Evolutionary conservation across 2,113 vertebrate genomes (phyloP), one percentile per base, ranked within the genome.

Genomic region (Cheirogaleus medius): DNA sequence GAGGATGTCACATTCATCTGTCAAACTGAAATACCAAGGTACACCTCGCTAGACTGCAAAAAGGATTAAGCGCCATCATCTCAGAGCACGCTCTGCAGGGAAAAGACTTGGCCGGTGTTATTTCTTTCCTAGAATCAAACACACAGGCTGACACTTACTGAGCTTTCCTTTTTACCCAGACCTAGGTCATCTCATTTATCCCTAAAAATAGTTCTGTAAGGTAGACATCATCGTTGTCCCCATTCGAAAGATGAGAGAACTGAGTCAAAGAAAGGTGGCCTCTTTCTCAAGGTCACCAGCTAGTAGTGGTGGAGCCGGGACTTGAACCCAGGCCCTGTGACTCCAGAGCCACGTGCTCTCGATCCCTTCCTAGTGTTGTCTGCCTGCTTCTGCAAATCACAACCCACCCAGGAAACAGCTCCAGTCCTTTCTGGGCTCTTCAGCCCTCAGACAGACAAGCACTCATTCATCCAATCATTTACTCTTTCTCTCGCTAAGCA

Each of bases 51-150:
- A 32, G 23, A 4, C 3, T 18, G 56, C 54, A 6, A 8, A 60
- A 11, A 15, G 15, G n/a, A 27, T 44, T 4, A 29, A 14, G 11
- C 0, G 0, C 1, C 11, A 12, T 52, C 20, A 1, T 32, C 49
- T 80, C 17, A 0, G 64, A n/a, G 42, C 0, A 12, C 6, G 8
- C 11, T 7, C 21, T 1, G 0, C 42, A 27, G 8, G 27, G 73
- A 44, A 76, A 42, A 44, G 1, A 23, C n/a, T 11, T 21, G 21
- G 32, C 6, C 18, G 21, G 37, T 2, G 0, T 18, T 8, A 1
- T 44, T 52, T 69, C 56, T 32, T 29, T 37, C 66, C 63, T 27
- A 23, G 68, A 49, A n/a, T 29, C 60, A 52, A 39, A 34, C 76
- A 47, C 0, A 2, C 15, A 6, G 4, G 42, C 69, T 49, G 44